Evolutionary conservation across 2,113 vertebrate genomes (phyloP), one percentile per base, ranked within the genome.

Genomic region (Aldabrachelys gigantea): DNA sequence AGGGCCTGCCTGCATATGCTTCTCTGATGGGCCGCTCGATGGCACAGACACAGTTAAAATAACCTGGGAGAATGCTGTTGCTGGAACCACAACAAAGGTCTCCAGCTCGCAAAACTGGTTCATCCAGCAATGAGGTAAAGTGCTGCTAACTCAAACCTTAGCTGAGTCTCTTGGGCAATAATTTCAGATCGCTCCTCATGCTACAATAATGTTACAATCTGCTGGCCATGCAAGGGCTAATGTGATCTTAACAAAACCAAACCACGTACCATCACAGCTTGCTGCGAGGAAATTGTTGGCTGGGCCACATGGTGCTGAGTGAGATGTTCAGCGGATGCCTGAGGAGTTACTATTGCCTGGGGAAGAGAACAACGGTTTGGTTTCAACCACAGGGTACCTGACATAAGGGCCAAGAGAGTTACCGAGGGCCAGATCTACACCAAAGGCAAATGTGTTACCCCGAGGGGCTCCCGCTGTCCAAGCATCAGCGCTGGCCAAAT

Each of bases 261-360:
- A 84, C 80, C 93, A 98, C 97, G 4, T 97, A 99, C 99, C 99
- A 98, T 98, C 69, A 97, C 59, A 50, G 98, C 85, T 91, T 98
- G 98, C 95, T 98, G 98, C 91, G 97, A 98, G 97, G 98, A 97
- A 91, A 98, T 97, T 47, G 98, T 96, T 75, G 97, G 98, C 93
- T 98, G 98, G 83, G 98, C 97, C 93, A 98, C 86, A 17, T 97
- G 98, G 87, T 98, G 97, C 97, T 98, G 98, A 85, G 98, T 83
- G 84, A 98, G 96, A 84, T 98, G 97, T 49, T 99, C 98, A 96
- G 98, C 96, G 38, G 98, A 98, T 95, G 96, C 97, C 91, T 98
- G 98, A 96, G 98, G 98, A 97, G 98, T 96, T 94, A 95, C 96
- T 96, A 98, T 97, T 95, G 97, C 98, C 99, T 99, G 97, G 76